phyloP scores from a whole-genome alignment of 2,888 invertebrate species.

The Chesias legatella region DNA sequence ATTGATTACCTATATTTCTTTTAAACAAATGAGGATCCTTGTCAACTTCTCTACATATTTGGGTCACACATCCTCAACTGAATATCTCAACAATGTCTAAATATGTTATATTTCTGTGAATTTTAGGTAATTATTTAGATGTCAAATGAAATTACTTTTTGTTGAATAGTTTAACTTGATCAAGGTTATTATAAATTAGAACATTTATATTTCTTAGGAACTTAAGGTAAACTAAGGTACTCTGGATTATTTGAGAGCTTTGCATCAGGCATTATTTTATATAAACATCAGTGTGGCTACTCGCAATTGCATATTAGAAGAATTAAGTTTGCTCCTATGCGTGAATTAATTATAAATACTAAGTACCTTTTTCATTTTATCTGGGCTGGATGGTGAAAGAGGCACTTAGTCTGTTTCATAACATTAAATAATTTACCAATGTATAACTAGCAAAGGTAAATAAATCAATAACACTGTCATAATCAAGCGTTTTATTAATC shows the following conservation, averaged over 20 bases:
- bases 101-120: slow-evolving; percentile 47
- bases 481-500: slow-evolving; percentile 17
- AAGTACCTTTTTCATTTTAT: slow-evolving; percentile 41
- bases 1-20: slow-evolving; percentile 45
- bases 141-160: slow-evolving; percentile 45
- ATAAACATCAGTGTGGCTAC: slow-evolving; percentile 34
- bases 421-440: slow-evolving; percentile 78
- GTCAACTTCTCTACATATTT: slow-evolving; percentile 45
- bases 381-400: no score
- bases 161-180: slow-evolving; percentile 58
- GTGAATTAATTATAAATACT: slow-evolving; percentile 65
- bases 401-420: slow-evolving; percentile 72
- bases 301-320: slow-evolving; percentile 30
- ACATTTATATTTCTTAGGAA: slow-evolving; percentile 72
- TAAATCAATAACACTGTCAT: slow-evolving; percentile 73
- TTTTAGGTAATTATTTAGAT: slow-evolving; percentile 44
- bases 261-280: slow-evolving; percentile 50
- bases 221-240: slow-evolving; percentile 74
- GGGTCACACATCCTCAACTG: slow-evolving; percentile 30
- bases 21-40: slow-evolving; percentile 38
- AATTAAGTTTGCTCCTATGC: slow-evolving; percentile 48
- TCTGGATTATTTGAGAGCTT: slow-evolving; percentile 65
- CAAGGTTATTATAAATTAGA: slow-evolving; percentile 75
- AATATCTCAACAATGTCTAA: slow-evolving; percentile 42
- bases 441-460: slow-evolving; percentile 78